Evolutionary conservation across 35 echinoderm and acorn worm genomes (phyloP), one percentile per base, ranked within the genome.

Genomic region (Ptychodera flava): DNA sequence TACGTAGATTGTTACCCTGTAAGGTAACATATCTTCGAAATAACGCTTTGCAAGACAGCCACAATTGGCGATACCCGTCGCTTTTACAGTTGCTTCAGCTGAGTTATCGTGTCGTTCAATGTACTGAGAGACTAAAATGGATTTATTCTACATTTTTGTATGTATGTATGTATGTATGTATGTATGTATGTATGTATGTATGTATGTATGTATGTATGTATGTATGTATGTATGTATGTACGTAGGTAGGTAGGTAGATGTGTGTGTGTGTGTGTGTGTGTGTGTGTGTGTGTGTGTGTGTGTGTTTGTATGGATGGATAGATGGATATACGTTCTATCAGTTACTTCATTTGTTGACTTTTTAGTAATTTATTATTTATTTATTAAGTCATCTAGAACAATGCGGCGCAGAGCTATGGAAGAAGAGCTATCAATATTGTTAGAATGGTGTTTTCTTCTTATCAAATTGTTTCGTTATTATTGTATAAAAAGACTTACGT

Each of bases 131-230:
- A n/a, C n/a, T n/a, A n/a, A n/a, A n/a, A 64, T 64, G 45, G 6
- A 64, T 64, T 6, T 64, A 64, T 64, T 64, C 6, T 64, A 22
- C 22, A 22, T 64, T 6, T 64, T 6, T 64, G 45, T 64, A 64
- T 64, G 45, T 64, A 64, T 64, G 45, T 64, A 64, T 64, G 45
- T 64, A 64, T 64, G 45, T 64, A 64, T 64, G 45, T 64, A 64
- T 64, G 45, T 64, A 64, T 64, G 45, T 64, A 64, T 64, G 45
- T 64, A 64, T 64, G 45, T 64, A 64, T 64, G 45, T 64, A 64
- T 64, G 45, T 64, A 64, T 64, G 45, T 64, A 64, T 64, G 45
- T 64, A 64, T 64, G 45, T 64, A 64, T 64, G 45, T 64, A 64
- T 64, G 45, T 64, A 64, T 64, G 45, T 64, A 64, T 64, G 45